Evolutionary conservation across 2,113 vertebrate genomes (phyloP).

Genomic region (Bucco capensis): DNA sequence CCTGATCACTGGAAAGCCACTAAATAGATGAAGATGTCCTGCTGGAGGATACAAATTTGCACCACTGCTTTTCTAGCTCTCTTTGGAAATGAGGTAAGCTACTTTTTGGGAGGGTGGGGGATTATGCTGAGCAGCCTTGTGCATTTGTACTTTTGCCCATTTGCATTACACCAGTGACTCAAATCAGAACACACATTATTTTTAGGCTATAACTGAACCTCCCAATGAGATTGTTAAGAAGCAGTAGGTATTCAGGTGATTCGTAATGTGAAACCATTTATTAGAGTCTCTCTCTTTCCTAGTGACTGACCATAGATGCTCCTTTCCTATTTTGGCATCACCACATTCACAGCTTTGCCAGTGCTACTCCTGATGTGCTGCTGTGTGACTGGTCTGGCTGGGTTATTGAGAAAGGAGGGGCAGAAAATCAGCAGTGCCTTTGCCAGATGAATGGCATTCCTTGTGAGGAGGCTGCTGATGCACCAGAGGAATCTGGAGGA

Average conservation of each 20-base stretch:
- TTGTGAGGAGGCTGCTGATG: neutral
- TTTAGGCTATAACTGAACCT: neutral
- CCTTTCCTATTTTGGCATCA: neutral
- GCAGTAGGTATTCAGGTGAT: neutral
- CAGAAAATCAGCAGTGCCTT: neutral
- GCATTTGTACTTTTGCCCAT: neutral
- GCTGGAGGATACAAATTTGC: neutral
- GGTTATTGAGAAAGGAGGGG: neutral
- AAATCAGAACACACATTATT: neutral
- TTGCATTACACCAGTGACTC: neutral
- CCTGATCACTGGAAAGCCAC: neutral
- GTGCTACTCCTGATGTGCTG: neutral
- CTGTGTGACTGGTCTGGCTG: neutral
- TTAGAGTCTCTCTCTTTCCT: neutral
- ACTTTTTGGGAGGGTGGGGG: neutral
- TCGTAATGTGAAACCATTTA: neutral
- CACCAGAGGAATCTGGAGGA: neutral
- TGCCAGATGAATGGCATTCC: neutral
- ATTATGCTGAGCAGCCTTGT: neutral
- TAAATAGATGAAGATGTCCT: neutral
- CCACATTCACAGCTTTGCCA: neutral
- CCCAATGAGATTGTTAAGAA: neutral
- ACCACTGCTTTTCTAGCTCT: neutral
- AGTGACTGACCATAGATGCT: neutral
- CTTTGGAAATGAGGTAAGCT: neutral